Base-by-base conservation (phyloP, 2,113 vertebrate genomes). In the Ciconia boyciana region DNA sequence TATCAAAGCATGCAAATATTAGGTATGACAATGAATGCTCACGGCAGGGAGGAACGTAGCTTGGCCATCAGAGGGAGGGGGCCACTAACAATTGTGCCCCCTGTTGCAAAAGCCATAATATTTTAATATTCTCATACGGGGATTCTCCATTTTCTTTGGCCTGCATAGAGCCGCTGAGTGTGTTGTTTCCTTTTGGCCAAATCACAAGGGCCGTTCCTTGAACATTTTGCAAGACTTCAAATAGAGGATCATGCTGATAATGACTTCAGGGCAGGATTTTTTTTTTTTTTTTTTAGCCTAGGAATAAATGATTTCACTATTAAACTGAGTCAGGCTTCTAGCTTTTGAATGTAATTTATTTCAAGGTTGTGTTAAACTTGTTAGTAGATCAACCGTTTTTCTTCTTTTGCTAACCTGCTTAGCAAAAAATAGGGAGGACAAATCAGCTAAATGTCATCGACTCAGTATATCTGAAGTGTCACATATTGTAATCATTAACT, bases 1-100 rank as follows among this genome's bases (percentile, higher is more conserved):
- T 97, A 98, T 98, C 97, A 98, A 98, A 98, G 97, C 90, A 72
- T 93, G 94, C 89, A 85, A 93, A 93, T 97, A 98, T 96, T 90
- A 96, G 87, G 62, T 94, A 49, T 92, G 97, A 97, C 97, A 96
- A 62, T 83, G 87, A 94, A 54, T 88, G 88, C 91, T 97, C 97
- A 60, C 76, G 3, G 89, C 94, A 66, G 97, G 97, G 96, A 96
- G 89, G 92, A 97, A 31, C 77, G 17, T 66, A 91, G 74, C 85
- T 72, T 69, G 96, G 79, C 86, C 76, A 17, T 92, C 92, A 93
- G 90, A 95, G 77, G 95, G 93, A 97, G 96, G 69, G 94, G 71
- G 95, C 88, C 85, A 24, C 90, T 96, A 46, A 57, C 95, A 96
- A 57, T 74, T 55, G 78, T 93, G 79, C 96, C 93, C 80, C 96